Conservation (phyloP, 2,797 vertebrate genomes). For the Agapornis canus region DNA sequence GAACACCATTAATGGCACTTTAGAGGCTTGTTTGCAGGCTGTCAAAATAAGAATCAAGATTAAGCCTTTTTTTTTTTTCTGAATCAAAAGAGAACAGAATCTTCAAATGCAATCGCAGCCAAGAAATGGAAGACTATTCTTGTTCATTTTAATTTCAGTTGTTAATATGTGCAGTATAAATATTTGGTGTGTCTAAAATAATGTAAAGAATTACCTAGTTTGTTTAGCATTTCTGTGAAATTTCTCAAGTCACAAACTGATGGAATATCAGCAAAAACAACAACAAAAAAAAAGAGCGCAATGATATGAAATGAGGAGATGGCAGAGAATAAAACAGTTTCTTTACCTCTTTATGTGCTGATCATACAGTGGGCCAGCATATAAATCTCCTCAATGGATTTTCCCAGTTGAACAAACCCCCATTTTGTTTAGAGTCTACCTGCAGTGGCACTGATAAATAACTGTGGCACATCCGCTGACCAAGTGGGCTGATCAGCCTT, state of each 20-base stretch:
- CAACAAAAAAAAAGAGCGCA: not conserved
- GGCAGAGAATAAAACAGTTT: not conserved
- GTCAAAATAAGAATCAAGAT: not conserved
- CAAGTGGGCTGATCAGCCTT: not conserved
- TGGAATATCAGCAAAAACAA: not conserved
- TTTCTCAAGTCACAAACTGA: not conserved
- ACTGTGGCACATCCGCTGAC: not conserved
- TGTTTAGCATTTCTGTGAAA: not conserved
- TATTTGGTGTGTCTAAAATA: not conserved
- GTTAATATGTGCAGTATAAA: not conserved
- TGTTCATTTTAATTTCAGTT: not conserved
- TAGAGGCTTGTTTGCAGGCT: not conserved
- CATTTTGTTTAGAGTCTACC: not conserved
- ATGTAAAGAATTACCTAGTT: not conserved
- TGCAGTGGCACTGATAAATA: not conserved
- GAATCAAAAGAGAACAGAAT: not conserved
- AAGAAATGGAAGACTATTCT: not conserved
- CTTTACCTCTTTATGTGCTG: not conserved
- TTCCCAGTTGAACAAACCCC: not conserved
- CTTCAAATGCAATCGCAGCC: not conserved
- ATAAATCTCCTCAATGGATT: not conserved
- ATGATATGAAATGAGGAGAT: not conserved
- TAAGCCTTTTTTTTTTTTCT: not conserved
- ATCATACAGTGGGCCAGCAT: not conserved
- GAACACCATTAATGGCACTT: not conserved